Evolutionary conservation across 2,113 vertebrate species (phyloP).

Genomic region (Oplegnathus fasciatus): DNA sequence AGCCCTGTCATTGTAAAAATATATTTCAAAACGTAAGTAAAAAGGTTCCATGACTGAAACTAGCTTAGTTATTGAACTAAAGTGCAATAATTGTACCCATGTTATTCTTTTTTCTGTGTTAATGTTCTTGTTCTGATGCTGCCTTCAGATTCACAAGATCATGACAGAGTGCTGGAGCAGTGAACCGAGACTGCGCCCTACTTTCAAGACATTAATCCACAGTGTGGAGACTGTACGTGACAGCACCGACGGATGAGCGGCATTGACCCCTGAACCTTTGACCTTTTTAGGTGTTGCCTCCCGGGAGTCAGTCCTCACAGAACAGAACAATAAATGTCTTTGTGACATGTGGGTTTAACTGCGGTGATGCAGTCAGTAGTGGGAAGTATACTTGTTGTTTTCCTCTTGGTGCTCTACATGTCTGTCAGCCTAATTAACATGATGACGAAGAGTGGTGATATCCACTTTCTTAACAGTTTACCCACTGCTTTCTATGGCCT

Average conservation of each 20-base stretch:
- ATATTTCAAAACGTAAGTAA: neutral
- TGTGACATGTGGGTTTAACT: neutral
- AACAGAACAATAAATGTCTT: neutral
- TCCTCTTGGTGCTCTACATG: neutral
- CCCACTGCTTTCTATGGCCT: neutral
- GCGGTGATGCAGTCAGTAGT: neutral
- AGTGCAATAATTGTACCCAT: neutral
- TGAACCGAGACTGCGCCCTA: slow-evolving; percentile 86
- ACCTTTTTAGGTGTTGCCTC: slow-evolving; percentile 20
- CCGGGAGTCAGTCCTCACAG: neutral
- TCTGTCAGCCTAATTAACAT: neutral
- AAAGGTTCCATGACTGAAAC: neutral
- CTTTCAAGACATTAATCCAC: slow-evolving; percentile 88
- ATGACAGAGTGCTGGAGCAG: slow-evolving; percentile 95
- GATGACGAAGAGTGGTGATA: neutral
- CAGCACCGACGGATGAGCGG: slow-evolving; percentile 83
- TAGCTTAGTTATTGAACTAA: neutral
- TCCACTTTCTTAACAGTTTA: neutral
- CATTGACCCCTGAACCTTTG: slow-evolving; percentile 23
- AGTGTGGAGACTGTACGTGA: slow-evolving; percentile 90
- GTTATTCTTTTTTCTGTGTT: neutral
- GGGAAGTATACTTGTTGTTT: neutral
- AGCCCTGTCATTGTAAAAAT: neutral
- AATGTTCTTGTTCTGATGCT: neutral
- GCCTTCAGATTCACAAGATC: slow-evolving; percentile 88